These are phyloP conservation scores for fruit fly (Drosophila melanogaster) DNA, from an alignment of 1,140 invertebrate genomes.

Conservation along the genomic window DNA sequence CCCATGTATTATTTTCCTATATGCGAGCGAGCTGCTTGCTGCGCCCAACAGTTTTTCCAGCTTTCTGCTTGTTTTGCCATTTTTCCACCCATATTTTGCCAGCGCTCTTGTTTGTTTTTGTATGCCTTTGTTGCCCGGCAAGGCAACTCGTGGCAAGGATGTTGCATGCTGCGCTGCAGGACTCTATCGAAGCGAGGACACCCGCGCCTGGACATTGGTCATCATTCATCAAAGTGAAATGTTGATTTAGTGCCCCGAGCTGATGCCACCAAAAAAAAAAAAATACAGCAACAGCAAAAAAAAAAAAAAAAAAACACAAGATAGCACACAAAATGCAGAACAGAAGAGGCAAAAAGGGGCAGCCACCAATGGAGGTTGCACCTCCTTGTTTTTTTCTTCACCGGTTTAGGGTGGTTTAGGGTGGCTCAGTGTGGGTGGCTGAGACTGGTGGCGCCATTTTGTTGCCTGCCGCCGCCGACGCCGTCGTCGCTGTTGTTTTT, in stretches of 20 bases:
- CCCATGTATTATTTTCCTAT: background rate
- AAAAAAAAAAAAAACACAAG: background rate
- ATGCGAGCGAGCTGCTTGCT: conserved; percentile 15
- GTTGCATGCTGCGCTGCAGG: conserved; percentile 69
- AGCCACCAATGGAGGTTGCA: conserved; percentile 44
- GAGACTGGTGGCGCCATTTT: conserved; percentile 33
- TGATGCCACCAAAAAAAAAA: conserved; percentile 29
- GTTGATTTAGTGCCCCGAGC: conserved; percentile 78
- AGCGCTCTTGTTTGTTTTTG: conserved; percentile 26
- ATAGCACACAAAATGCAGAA: background rate
- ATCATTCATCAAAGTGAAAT: conserved; percentile 84
- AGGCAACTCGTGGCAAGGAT: conserved; percentile 9
- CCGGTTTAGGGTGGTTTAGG: background rate
- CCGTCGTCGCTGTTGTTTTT: background rate
- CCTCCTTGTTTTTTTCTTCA: conserved; percentile 30
- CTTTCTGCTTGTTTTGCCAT: conserved; percentile 57
- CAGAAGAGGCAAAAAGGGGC: conserved; percentile 11
- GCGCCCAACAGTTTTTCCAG: conserved; percentile 57
- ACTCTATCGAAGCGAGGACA: conserved; percentile 59
- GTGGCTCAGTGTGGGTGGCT: conserved; percentile 1
- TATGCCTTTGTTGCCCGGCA: conserved; percentile 14
- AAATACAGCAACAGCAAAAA: background rate
- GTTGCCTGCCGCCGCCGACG: conserved; percentile 11
- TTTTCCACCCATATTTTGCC: conserved; percentile 38
- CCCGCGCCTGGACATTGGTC: conserved; percentile 80